phyloP scores from a whole-genome alignment of 64 coral and sea anemone genomes.

The Dendrophyllia cribrosa region DNA sequence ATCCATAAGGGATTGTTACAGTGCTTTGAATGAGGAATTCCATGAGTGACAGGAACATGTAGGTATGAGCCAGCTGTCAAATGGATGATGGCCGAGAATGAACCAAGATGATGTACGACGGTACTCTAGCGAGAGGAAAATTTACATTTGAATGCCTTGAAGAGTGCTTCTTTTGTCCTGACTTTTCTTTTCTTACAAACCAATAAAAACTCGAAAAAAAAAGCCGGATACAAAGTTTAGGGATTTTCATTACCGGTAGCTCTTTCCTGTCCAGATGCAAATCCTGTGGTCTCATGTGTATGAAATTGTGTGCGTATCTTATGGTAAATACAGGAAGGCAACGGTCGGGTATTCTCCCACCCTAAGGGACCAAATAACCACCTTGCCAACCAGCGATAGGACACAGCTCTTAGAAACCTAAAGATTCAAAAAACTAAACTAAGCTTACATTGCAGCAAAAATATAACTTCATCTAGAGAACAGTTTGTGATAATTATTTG shows the following conservation, averaged over 20 bases:
- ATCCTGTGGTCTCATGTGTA: not conserved
- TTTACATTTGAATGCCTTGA: too few species aligned
- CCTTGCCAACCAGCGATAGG: not conserved
- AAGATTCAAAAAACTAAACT: not conserved
- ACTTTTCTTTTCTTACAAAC: not conserved
- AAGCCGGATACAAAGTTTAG: not conserved
- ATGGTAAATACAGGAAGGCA: constrained; percentile 24
- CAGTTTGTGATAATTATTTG: too few species aligned
- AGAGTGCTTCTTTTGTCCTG: too few species aligned
- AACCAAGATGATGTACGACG: too few species aligned
- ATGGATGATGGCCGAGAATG: too few species aligned
- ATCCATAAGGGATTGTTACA: too few species aligned
- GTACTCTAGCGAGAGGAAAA: too few species aligned
- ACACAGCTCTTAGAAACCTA: constrained; percentile 41
- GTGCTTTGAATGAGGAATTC: too few species aligned
- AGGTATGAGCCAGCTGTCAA: too few species aligned
- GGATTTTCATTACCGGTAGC: not conserved
- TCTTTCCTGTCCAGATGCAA: constrained; percentile 13
- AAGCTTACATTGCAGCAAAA: too few species aligned
- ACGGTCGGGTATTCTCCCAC: constrained; percentile 24
- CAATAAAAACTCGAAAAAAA: not conserved
- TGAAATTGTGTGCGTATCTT: not conserved
- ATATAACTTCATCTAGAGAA: too few species aligned
- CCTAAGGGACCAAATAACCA: constrained; percentile 40
- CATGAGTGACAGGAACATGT: too few species aligned